Evolutionary conservation across 2,797 vertebrate species (phyloP).

Genomic region (Morus bassanus): DNA sequence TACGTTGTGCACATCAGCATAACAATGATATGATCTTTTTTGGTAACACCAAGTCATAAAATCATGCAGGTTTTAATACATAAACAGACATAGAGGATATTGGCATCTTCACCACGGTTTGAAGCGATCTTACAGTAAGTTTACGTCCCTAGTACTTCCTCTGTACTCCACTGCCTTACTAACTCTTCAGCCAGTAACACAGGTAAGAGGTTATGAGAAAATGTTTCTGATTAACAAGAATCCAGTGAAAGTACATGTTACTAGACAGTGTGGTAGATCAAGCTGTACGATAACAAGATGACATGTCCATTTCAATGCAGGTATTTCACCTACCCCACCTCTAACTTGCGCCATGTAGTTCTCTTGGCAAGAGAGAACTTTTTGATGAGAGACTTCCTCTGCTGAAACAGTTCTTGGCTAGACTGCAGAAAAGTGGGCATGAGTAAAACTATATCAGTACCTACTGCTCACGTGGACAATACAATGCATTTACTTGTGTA

Average conservation of each 20-base stretch:
- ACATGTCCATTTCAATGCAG: not conserved
- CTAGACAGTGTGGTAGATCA: not conserved
- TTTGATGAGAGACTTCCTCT: not conserved
- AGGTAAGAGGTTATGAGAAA: not conserved
- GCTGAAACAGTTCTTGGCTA: not conserved
- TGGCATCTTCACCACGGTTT: not conserved
- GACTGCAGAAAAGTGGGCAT: not conserved
- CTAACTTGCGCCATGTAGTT: not conserved
- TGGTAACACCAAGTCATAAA: not conserved
- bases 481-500: rapidly evolving
- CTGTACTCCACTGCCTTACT: not conserved
- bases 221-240: not conserved
- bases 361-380: not conserved
- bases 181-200: not conserved
- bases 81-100: not conserved
- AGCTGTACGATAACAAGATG: rapidly evolving
- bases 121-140: not conserved
- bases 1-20: not conserved
- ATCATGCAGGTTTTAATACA: not conserved
- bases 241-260: not conserved
- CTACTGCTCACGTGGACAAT: rapidly evolving
- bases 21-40: not conserved
- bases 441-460: not conserved
- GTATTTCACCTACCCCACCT: not conserved
- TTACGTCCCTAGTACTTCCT: not conserved